Percentiles rank a stretch among this genome's conserved stretches.
Conservation (phyloP, 2,797 vertebrate species). For the Paratrypauchen microcephalus region DNA sequence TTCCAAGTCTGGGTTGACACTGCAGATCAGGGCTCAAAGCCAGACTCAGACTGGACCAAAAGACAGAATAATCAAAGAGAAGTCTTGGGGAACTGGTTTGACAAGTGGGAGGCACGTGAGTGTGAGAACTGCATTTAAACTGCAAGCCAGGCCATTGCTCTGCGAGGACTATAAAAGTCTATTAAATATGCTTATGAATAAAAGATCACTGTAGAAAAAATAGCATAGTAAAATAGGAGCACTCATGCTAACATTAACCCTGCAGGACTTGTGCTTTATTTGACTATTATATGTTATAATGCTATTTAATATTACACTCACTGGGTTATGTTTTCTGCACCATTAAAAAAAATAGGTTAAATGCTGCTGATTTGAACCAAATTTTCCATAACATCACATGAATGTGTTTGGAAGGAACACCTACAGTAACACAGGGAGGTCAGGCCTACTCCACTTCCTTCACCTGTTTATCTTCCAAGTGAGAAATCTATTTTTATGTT, state of each 20-base stretch:
- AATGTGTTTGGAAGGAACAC: neutral
- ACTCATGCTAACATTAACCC: slow-evolving; percentile 5
- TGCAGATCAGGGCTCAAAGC: slow-evolving; percentile 49
- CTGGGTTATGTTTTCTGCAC: neutral
- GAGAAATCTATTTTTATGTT: neutral
- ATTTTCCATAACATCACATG: neutral
- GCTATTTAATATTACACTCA: neutral
- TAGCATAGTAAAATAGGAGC: neutral
- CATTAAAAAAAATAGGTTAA: neutral
- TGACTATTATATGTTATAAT: slow-evolving; percentile 1
- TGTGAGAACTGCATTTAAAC: slow-evolving; percentile 17
- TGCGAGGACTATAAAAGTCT: slow-evolving; percentile 2
- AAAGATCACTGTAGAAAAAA: neutral
- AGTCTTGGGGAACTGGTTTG: neutral
- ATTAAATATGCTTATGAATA: slow-evolving; percentile 11
- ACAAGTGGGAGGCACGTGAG: slow-evolving; percentile 9
- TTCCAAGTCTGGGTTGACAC: slow-evolving; percentile 40
- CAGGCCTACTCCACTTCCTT: neutral
- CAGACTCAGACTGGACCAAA: slow-evolving; percentile 15
- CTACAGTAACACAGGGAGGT: neutral
- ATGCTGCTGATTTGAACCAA: neutral
- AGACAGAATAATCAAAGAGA: slow-evolving; percentile 23
- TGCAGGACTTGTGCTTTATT: neutral
- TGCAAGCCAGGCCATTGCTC: neutral
- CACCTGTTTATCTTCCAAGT: neutral